phyloP scores from a whole-genome alignment of 1,140 invertebrate species.

The Himalopsyche phryganea region DNA sequence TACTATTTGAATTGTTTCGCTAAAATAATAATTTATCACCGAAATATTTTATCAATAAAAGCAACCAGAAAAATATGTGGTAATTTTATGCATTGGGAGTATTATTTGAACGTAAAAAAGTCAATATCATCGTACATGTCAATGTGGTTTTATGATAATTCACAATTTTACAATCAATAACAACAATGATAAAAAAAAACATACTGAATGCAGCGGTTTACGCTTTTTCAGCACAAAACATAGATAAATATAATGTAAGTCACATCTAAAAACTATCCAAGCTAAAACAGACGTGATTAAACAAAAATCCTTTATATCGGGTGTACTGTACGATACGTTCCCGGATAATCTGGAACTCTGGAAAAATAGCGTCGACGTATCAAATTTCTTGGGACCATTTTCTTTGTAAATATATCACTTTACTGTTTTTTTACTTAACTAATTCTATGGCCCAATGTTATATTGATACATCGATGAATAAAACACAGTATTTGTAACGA shows the following conservation, averaged over 20 bases:
- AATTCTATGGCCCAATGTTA: no score
- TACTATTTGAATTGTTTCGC: no score
- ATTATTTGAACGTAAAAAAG: no score
- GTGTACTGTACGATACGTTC: slow-evolving; percentile 32
- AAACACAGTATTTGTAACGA: neutral
- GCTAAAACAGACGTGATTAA: slow-evolving; percentile 13
- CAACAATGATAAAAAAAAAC: no score
- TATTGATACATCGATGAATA: no score
- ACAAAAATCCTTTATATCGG: slow-evolving; percentile 24
- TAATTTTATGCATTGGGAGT: no score
- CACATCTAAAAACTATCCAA: slow-evolving; percentile 16
- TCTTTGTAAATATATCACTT: no score
- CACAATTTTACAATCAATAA: no score
- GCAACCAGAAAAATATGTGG: no score
- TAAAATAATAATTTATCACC: neutral
- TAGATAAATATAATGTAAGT: neutral
- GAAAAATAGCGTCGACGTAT: slow-evolving; percentile 13
- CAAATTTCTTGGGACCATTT: neutral
- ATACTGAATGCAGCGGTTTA: slow-evolving; percentile 17
- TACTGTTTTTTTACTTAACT: slow-evolving; percentile 13
- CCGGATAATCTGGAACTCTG: slow-evolving; percentile 24
- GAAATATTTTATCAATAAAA: no score
- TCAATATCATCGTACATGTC: no score
- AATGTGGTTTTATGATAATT: no score
- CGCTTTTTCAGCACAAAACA: slow-evolving; percentile 8